Evolutionary conservation across 2,888 invertebrate species (phyloP).

Genomic region (Corbicula japonica): DNA sequence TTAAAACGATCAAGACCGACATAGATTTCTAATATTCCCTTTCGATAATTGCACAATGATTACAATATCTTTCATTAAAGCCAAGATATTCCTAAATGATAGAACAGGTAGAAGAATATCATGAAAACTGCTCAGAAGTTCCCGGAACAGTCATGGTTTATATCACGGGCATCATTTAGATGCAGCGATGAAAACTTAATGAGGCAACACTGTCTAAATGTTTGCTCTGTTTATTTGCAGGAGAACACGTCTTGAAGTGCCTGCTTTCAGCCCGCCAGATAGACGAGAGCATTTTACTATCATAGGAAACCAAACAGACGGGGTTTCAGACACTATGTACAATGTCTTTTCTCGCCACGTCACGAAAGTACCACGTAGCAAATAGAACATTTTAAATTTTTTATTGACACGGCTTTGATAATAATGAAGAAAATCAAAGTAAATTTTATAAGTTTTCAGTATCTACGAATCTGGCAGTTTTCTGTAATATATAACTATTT

Average conservation of each 20-base stretch:
- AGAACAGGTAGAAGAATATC: no score
- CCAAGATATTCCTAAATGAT: no score
- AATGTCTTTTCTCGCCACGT: neutral
- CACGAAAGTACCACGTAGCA: neutral
- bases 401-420: neutral
- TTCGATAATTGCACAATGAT: no score
- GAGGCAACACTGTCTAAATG: constrained; percentile 55
- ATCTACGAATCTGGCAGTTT: no score
- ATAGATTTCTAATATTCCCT: no score
- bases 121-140: no score
- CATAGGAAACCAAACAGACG: no score
- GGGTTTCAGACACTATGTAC: no score
- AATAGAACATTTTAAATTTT: neutral
- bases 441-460: neutral
- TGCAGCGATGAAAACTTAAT: constrained; percentile 54
- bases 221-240: constrained; percentile 56
- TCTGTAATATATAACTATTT: no score
- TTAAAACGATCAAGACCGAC: no score
- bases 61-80: no score
- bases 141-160: no score
- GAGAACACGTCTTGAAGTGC: constrained; percentile 32
- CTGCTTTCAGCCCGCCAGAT: neutral
- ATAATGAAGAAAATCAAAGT: neutral
- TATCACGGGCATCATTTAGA: constrained; percentile 45
- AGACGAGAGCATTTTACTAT: constrained; percentile 13